Percentiles rank a stretch among this genome's conserved stretches.
These are phyloP conservation scores for Chymomyza costata DNA, from an alignment of 1,140 invertebrate genomes.

Conservation along the genomic window DNA sequence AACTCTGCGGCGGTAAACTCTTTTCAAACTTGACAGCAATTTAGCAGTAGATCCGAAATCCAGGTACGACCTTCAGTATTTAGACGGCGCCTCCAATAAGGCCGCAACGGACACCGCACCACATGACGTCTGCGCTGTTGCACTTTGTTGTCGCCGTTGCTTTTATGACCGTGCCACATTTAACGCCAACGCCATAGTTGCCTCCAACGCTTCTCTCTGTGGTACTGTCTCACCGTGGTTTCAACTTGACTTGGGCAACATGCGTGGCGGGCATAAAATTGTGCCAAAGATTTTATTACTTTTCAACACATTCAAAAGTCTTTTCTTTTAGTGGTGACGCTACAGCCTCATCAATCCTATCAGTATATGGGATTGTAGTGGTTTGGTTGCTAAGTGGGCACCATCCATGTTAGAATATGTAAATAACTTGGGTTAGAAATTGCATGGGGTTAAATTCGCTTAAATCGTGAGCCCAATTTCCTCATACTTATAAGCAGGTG, in stretches of 20 bases:
- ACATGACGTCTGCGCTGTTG: conserved; percentile 60
- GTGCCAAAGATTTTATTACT: conserved; percentile 72
- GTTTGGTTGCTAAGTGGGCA: no score
- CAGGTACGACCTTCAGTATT: conserved; percentile 53
- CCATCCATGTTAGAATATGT: no score
- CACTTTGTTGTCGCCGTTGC: no score
- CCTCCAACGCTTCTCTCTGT: neutral
- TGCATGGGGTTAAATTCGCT: no score
- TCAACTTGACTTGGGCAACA: neutral
- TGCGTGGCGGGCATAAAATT: conserved; percentile 52
- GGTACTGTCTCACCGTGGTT: neutral
- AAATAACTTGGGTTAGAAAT: no score
- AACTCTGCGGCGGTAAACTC: conserved; percentile 37
- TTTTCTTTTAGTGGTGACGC: no score
- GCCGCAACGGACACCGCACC: conserved; percentile 3
- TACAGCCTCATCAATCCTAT: no score
- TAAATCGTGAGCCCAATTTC: no score
- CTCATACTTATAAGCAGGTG: no score
- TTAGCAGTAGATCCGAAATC: conserved; percentile 22
- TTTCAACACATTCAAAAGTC: conserved; percentile 61
- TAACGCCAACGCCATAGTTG: conserved; percentile 30
- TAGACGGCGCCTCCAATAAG: conserved; percentile 21
- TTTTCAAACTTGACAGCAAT: conserved; percentile 17
- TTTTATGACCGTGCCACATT: conserved; percentile 4
- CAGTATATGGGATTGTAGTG: no score